Percentiles rank a stretch among this genome's conserved stretches.
These are phyloP conservation scores for Microctonus aethiopoides DNA, from an alignment of 2,888 invertebrate genomes.

Conservation along the genomic window DNA sequence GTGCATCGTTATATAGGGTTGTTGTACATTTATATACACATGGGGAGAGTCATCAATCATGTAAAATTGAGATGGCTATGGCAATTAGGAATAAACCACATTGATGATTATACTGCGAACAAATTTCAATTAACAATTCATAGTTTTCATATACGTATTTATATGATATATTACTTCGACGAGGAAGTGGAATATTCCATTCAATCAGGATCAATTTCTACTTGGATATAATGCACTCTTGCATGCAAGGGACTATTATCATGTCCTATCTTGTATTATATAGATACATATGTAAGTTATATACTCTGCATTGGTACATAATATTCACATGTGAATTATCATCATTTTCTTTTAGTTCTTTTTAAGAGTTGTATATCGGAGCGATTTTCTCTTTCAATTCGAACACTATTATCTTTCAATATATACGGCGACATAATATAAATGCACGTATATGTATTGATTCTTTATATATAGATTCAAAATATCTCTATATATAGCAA, in stretches of 20 bases:
- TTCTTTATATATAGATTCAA: too few species aligned
- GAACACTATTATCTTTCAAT: background rate
- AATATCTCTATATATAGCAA: too few species aligned
- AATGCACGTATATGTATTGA: too few species aligned
- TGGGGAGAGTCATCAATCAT: background rate
- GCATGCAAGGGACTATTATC: background rate
- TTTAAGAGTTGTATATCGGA: too few species aligned
- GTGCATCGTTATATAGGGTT: background rate
- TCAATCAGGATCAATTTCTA: background rate
- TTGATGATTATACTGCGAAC: constrained; percentile 47
- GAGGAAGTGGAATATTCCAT: constrained; percentile 17
- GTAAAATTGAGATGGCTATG: constrained; percentile 24
- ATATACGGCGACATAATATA: background rate
- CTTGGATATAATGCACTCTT: background rate
- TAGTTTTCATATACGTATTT: background rate
- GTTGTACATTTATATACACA: background rate
- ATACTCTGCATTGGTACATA: background rate
- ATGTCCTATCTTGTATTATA: too few species aligned
- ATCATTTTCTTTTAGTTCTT: too few species aligned
- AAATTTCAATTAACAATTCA: constrained; percentile 51
- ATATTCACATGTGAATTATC: too few species aligned
- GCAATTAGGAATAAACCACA: constrained; percentile 48
- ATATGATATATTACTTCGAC: constrained; percentile 7
- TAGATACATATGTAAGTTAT: background rate
- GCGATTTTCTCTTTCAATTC: background rate